Evolutionary conservation across 2,888 invertebrate species (phyloP), one percentile per base, ranked within the genome.

Genomic region (Diachrysia chrysitis): DNA sequence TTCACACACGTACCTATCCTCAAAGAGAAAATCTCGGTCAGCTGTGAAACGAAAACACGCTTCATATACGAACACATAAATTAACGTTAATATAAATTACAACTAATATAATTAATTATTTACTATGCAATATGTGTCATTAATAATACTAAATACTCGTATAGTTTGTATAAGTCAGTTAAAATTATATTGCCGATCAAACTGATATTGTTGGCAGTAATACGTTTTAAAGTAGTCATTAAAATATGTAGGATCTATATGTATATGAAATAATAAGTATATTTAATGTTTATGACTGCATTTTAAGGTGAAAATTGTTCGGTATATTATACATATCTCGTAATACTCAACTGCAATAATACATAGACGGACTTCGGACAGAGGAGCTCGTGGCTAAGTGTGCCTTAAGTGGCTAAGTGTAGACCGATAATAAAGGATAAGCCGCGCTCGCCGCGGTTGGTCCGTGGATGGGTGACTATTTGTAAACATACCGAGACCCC

Each of bases 11-110:
- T 25, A n/a, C n/a, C n/a, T n/a, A n/a, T n/a, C 23, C 25, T 68
- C 60, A 63, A 66, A 66, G 46, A 51, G n/a, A 1, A 58, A 68
- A 70, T 57, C 32, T 77, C 62, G 62, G 67, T 77, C 79, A 74
- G 2, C 57, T 19, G 9, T 58, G n/a, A 66, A 23, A 61, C 17
- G 10, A 12, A 60, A 58, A 14, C 21, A 64, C 57, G 60, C 58
- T 42, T 57, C 69, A 60, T 51, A 9, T 25, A 66, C 17, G n/a
- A 61, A 64, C 63, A 64, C 55, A 68, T 78, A 69, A 73, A 73
- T 76, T 66, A 68, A 51, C 19, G 29, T 55, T 57, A 35, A 48
- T 56, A 58, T 37, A 51, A 56, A 29, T 25, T 58, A 56, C 19
- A 63, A 57, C 32, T 32, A 46, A 35, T 46, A 51, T 51, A 57